Percentiles rank a stretch among this genome's conserved stretches.
These are phyloP conservation scores for Helicoverpa armigera DNA, from an alignment of 1,140 invertebrate species.

Conservation along the genomic window DNA sequence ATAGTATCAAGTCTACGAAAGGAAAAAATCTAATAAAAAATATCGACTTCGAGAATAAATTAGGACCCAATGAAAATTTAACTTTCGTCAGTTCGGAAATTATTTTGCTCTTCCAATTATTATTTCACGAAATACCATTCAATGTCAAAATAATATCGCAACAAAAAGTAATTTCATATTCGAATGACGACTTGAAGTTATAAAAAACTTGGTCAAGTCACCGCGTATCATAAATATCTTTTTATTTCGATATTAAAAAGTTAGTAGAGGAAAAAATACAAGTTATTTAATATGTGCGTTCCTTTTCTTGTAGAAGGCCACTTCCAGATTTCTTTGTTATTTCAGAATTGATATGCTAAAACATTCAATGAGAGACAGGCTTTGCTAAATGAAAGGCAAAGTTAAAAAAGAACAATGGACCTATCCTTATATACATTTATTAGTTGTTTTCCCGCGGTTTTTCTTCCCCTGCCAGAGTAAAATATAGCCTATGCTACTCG, in stretches of 20 bases:
- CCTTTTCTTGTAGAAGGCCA: neutral
- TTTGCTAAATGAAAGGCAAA: no score
- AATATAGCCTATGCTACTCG: no score
- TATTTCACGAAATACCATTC: conserved; percentile 14
- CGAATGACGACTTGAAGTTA: conserved; percentile 32
- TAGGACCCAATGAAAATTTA: neutral
- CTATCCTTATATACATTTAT: no score
- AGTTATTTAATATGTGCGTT: conserved; percentile 17
- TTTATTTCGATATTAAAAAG: conserved; percentile 43
- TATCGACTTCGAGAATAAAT: neutral
- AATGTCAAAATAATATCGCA: conserved; percentile 40
- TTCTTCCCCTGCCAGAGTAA: no score
- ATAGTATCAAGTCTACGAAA: neutral
- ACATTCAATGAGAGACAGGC: no score
- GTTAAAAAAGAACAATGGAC: no score
- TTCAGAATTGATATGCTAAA: no score
- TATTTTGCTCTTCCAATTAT: conserved; percentile 10
- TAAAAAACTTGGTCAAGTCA: conserved; percentile 30
- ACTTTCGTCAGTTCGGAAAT: neutral
- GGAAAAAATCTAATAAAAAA: neutral
- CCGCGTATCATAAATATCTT: conserved; percentile 35
- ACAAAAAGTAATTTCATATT: conserved; percentile 47
- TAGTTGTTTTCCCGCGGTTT: no score
- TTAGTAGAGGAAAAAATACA: conserved; percentile 30
- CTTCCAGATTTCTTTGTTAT: neutral